A percentile compares a stretch with the other conserved stretches of the same genome.
Evolutionary conservation across 2,888 invertebrate species (phyloP).

Genomic region (Epicampocera succincta): DNA sequence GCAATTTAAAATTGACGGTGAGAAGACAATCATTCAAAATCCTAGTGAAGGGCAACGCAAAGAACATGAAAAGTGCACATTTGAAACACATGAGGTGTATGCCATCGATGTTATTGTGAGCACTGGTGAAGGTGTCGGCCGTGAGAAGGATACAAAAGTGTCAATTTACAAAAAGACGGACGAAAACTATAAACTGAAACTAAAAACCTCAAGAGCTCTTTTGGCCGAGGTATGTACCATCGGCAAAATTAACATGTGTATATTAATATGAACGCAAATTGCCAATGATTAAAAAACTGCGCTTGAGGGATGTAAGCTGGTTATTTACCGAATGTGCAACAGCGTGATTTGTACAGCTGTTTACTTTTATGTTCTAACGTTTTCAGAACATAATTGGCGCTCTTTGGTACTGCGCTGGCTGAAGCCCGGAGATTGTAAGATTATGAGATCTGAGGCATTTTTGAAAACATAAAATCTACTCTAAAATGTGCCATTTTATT

Average conservation of each 20-base stretch:
- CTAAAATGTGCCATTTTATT: background rate
- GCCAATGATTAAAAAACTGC: constrained; percentile 81
- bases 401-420: constrained; percentile 62
- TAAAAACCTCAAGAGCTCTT: constrained; percentile 97
- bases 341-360: constrained; percentile 58
- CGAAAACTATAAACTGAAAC: constrained; percentile 96
- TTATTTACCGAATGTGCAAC: constrained; percentile 65
- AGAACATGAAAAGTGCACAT: constrained; percentile 97
- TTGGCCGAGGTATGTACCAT: constrained; percentile 87
- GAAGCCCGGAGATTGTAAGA: constrained; percentile 80
- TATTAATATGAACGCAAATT: constrained; percentile 13
- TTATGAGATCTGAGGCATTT: constrained; percentile 82
- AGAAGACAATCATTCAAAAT: constrained; percentile 98
- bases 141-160: constrained; percentile 96
- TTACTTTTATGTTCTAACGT: constrained; percentile 61
- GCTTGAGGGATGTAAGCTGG: constrained; percentile 77
- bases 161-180: constrained; percentile 99
- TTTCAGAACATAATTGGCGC: constrained; percentile 69
- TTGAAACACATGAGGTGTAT: constrained; percentile 98
- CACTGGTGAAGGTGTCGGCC: constrained; percentile 96
- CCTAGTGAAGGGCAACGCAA: constrained; percentile 98
- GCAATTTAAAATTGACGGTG: constrained; percentile 98
- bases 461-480: background rate
- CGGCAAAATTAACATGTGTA: background rate
- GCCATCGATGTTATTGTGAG: constrained; percentile 99